Percentiles rank a stretch among this genome's conserved stretches.
Evolutionary conservation across 2,888 invertebrate genomes (phyloP).

Genomic region (Tortricodes alternella): DNA sequence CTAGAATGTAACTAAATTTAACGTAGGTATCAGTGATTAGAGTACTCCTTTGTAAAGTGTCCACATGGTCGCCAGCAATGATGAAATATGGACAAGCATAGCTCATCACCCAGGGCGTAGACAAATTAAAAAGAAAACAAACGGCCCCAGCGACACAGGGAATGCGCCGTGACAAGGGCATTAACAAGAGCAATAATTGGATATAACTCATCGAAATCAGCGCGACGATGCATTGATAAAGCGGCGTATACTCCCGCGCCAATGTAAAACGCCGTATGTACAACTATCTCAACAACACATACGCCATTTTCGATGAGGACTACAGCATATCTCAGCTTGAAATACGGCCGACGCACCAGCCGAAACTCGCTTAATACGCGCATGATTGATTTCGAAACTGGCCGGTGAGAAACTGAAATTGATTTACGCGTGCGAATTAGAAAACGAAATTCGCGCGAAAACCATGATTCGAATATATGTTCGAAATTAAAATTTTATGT

Average conservation of each 20-base stretch:
- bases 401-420: constrained; percentile 39
- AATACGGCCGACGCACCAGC: constrained; percentile 72
- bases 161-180: constrained; percentile 77
- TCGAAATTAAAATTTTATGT: constrained; percentile 1
- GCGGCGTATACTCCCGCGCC: constrained; percentile 42
- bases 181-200: constrained; percentile 79
- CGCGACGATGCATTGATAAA: constrained; percentile 82
- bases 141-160: constrained; percentile 67
- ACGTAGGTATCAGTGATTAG: too few species aligned
- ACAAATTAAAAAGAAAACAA: constrained; percentile 53
- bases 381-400: constrained; percentile 71
- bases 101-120: constrained; percentile 17
- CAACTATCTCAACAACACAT: neutral
- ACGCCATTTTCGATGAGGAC: neutral
- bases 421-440: constrained; percentile 28
- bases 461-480: neutral
- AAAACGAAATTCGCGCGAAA: constrained; percentile 14
- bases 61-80: neutral
- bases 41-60: too few species aligned
- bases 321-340: constrained; percentile 75
- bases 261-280: constrained; percentile 19
- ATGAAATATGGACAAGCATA: constrained; percentile 5
- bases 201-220: constrained; percentile 77
- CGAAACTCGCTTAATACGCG: constrained; percentile 69
- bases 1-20: too few species aligned